phyloP scores from a whole-genome alignment of 2,113 vertebrate species.

The Pardalotus punctatus region DNA sequence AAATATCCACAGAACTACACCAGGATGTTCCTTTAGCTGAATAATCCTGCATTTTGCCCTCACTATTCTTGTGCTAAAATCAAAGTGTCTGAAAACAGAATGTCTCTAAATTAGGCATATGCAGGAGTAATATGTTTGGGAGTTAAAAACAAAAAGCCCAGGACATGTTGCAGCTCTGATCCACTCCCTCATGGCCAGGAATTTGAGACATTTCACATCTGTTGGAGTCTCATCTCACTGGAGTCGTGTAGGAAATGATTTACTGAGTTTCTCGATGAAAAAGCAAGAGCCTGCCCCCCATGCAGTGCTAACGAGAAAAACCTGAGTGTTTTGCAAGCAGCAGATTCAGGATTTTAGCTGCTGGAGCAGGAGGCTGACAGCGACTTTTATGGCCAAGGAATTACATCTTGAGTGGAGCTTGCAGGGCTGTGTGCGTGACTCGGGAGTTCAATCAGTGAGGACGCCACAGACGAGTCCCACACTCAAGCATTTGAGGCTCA shows the following conservation, averaged over 20 bases:
- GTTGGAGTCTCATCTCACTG: neutral
- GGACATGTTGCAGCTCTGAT: neutral
- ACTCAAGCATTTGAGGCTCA: neutral
- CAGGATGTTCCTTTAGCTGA: neutral
- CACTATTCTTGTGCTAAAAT: neutral
- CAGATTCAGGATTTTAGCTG: neutral
- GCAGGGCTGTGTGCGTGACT: neutral
- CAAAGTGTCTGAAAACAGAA: neutral
- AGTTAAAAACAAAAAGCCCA: neutral
- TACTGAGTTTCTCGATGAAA: neutral
- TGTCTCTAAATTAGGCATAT: neutral
- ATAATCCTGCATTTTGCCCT: neutral
- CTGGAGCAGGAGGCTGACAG: neutral
- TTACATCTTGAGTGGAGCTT: neutral
- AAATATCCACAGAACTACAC: neutral
- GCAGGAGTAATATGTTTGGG: neutral
- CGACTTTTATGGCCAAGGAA: neutral
- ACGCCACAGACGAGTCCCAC: neutral
- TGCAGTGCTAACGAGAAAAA: neutral
- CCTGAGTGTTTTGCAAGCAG: neutral
- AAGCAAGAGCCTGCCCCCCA: neutral
- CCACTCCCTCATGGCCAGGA: neutral
- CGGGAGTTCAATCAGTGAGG: neutral
- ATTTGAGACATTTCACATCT: slow-evolving; percentile 24
- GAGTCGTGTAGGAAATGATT: neutral